Evolutionary conservation across 2,113 vertebrate species (phyloP).

Genomic region (Grammatotria lemairii): DNA sequence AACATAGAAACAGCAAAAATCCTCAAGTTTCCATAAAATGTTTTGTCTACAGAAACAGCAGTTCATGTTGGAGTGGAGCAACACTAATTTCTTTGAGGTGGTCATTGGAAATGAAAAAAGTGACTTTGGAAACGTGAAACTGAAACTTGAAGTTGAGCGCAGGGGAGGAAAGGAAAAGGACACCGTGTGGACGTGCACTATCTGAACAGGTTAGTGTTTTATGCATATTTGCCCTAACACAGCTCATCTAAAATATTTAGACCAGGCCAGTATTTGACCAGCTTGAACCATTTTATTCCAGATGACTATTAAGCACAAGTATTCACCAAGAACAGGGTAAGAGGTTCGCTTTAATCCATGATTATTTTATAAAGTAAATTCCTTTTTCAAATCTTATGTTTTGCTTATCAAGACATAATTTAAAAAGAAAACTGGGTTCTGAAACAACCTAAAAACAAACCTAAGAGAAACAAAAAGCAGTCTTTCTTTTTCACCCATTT

Average conservation of each 20-base stretch:
- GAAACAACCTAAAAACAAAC: neutral
- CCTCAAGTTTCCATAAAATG: neutral
- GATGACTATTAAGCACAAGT: neutral
- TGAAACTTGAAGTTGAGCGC: neutral
- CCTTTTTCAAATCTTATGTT: rapidly evolving
- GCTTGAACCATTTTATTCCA: neutral
- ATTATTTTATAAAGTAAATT: neutral
- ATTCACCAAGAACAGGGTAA: neutral
- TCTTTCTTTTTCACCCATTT: neutral
- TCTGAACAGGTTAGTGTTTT: neutral
- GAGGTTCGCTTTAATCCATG: neutral
- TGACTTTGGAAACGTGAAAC: neutral
- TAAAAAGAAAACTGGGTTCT: neutral
- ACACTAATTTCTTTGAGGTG: neutral
- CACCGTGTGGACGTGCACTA: neutral
- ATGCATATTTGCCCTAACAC: rapidly evolving
- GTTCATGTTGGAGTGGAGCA: neutral
- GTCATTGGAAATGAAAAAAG: too few relatives aligned
- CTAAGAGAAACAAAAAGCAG: neutral
- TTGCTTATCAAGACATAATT: neutral
- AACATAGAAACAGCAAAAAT: neutral
- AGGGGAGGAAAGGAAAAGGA: neutral
- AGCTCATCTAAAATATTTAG: neutral
- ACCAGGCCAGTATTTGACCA: neutral
- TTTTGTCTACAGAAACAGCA: rapidly evolving